Conservation (phyloP, 2,113 vertebrate genomes). For the Atherinomorus stipes region DNA sequence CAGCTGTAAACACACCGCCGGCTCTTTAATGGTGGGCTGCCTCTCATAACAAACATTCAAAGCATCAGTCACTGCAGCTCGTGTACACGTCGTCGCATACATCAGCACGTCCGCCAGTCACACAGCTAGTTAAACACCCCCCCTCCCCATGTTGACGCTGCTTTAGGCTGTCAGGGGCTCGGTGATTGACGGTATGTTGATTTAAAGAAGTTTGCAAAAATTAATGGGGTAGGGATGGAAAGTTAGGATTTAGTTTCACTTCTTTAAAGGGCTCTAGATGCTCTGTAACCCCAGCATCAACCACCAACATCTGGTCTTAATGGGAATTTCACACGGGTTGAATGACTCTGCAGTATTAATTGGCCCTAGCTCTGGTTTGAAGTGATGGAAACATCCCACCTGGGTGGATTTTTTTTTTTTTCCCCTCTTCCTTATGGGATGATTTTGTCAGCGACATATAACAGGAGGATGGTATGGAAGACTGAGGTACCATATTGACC, state of each 20-base stretch:
- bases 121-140: slow-evolving; percentile 14
- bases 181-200: slow-evolving; percentile 6
- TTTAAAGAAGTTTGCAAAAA: slow-evolving; percentile 15
- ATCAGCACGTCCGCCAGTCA: slow-evolving; percentile 21
- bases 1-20: slow-evolving; percentile 31
- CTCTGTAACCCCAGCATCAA: background rate
- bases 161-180: slow-evolving; percentile 2
- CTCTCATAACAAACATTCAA: slow-evolving; percentile 27
- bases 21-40: slow-evolving; percentile 17
- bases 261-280: background rate
- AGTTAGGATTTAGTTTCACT: slow-evolving; percentile 1
- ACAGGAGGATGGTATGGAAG: too few relatives aligned
- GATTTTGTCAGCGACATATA: too few relatives aligned
- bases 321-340: too few relatives aligned
- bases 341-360: too few relatives aligned
- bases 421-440: too few relatives aligned
- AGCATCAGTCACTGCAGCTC: background rate
- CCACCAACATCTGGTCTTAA: background rate
- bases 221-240: background rate
- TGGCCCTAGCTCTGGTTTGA: too few relatives aligned
- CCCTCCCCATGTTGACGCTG: background rate
- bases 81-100: background rate
- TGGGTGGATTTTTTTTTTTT: too few relatives aligned
- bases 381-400: too few relatives aligned
- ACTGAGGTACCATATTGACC: too few relatives aligned